These are phyloP conservation scores for Fregetta grallaria DNA, from an alignment of 2,113 vertebrate species.

Conservation along the genomic window DNA sequence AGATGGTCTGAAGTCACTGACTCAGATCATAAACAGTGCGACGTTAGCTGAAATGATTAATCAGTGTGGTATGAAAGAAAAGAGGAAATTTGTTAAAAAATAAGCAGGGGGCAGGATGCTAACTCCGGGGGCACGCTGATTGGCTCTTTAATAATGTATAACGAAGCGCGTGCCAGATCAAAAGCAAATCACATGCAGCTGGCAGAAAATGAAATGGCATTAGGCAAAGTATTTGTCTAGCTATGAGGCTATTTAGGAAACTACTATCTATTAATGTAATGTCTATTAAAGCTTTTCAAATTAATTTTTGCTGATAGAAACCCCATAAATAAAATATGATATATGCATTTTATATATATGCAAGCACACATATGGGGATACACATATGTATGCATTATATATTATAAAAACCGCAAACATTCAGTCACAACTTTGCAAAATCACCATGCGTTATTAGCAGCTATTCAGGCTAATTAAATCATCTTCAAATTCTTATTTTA, in stretches of 20 bases:
- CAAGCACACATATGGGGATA: background rate
- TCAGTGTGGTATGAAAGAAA: slow-evolving; percentile 67
- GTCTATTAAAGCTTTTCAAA: slow-evolving; percentile 46
- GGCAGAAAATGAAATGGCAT: slow-evolving; percentile 57
- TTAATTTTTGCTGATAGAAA: slow-evolving; percentile 36
- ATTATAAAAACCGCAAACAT: background rate
- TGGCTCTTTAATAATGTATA: slow-evolving; percentile 73
- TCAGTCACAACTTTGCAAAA: background rate
- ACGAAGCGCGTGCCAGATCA: slow-evolving; percentile 67
- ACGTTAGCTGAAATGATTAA: slow-evolving; percentile 69
- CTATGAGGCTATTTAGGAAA: slow-evolving; percentile 57
- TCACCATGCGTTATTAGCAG: background rate
- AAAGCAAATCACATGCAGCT: slow-evolving; percentile 63
- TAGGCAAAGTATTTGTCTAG: slow-evolving; percentile 60
- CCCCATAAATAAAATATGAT: slow-evolving; percentile 22
- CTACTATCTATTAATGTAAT: slow-evolving; percentile 46
- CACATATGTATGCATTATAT: background rate
- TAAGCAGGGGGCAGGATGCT: slow-evolving; percentile 63
- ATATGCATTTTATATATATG: background rate
- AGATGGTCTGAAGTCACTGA: slow-evolving; percentile 59
- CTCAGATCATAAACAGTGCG: slow-evolving; percentile 63
- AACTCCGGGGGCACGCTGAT: slow-evolving; percentile 62
- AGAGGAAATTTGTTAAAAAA: slow-evolving; percentile 74
- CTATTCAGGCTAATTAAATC: background rate
- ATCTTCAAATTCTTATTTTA: background rate